phyloP scores from a whole-genome alignment of 2,797 vertebrate species.

The Atherinosoma microstoma region DNA sequence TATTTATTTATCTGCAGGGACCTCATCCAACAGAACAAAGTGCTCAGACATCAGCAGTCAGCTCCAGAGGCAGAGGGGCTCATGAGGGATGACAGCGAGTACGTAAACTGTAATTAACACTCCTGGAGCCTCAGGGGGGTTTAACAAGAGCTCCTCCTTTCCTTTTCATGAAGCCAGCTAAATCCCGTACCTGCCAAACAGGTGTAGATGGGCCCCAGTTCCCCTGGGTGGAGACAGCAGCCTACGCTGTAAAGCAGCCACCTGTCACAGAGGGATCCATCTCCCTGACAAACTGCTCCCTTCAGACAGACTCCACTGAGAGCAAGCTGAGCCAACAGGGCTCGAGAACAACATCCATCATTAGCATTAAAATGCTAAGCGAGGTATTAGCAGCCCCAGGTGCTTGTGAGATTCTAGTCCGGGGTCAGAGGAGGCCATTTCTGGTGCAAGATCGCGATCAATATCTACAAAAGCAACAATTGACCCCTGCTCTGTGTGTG shows the following conservation, averaged over 20 bases:
- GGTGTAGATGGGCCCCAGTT: constrained; percentile 63
- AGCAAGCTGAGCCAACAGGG: constrained; percentile 40
- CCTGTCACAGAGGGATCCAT: constrained; percentile 59
- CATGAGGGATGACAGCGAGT: constrained; percentile 74
- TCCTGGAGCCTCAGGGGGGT: constrained; percentile 55
- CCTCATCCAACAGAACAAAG: constrained; percentile 56
- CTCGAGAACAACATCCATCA: constrained; percentile 38
- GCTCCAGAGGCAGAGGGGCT: constrained; percentile 67
- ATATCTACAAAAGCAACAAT: constrained; percentile 59
- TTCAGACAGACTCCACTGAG: constrained; percentile 42
- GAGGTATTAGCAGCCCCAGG: constrained; percentile 45
- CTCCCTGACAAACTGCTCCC: constrained; percentile 55
- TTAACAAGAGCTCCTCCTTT: constrained; percentile 32
- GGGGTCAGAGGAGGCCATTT: constrained; percentile 59
- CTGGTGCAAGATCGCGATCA: constrained; percentile 58
- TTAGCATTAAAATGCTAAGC: constrained; percentile 63
- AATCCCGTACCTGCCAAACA: constrained; percentile 71
- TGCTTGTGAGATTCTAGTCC: constrained; percentile 44
- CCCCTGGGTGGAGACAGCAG: constrained; percentile 60
- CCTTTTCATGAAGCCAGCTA: constrained; percentile 50
- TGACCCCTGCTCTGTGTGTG: constrained; percentile 34
- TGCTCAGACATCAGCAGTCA: constrained; percentile 64
- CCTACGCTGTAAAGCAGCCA: constrained; percentile 42
- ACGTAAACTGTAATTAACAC: constrained; percentile 80
- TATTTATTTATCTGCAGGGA: constrained; percentile 63